phyloP scores from a whole-genome alignment of 2,888 invertebrate genomes.

The Corythucha ciliata region DNA sequence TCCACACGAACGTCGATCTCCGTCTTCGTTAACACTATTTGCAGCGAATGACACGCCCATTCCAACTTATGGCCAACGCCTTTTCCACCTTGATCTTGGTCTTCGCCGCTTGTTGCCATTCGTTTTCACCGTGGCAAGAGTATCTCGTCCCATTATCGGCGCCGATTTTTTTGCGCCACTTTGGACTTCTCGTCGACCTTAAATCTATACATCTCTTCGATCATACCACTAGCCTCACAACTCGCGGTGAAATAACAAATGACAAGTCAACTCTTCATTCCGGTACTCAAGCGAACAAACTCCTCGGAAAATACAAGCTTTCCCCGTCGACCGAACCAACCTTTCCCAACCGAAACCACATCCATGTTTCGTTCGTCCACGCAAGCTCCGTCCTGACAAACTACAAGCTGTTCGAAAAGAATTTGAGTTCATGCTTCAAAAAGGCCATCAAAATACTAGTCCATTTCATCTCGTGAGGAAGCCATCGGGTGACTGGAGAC shows the following conservation, averaged over 20 bases:
- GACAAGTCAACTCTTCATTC: too few species aligned
- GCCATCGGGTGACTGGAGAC: conserved; percentile 35
- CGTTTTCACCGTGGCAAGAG: conserved; percentile 7
- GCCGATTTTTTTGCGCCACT: conserved; percentile 20
- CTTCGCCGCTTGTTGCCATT: conserved; percentile 8
- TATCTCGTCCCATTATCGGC: conserved; percentile 6
- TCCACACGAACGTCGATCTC: too few species aligned
- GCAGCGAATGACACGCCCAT: conserved; percentile 13
- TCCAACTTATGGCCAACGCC: conserved; percentile 10
- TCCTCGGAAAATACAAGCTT: too few species aligned
- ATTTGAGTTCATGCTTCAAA: conserved; percentile 36
- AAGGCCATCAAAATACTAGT: conserved; percentile 39
- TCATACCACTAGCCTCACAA: conserved; percentile 6
- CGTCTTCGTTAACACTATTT: background rate
- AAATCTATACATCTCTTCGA: conserved; percentile 18
- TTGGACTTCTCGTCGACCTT: conserved; percentile 25
- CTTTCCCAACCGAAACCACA: too few species aligned
- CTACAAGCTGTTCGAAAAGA: conserved; percentile 36
- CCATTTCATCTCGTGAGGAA: conserved; percentile 37
- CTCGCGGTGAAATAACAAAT: background rate
- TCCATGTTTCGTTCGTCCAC: conserved; percentile 34
- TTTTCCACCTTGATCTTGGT: conserved; percentile 10
- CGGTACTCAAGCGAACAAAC: too few species aligned
- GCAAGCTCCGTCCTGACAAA: conserved; percentile 37
- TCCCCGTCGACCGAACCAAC: too few species aligned